A percentile compares a stretch with the other conserved stretches of the same genome.
phyloP scores from a whole-genome alignment of 2,888 invertebrate genomes.

The Macroteleia sp. region DNA sequence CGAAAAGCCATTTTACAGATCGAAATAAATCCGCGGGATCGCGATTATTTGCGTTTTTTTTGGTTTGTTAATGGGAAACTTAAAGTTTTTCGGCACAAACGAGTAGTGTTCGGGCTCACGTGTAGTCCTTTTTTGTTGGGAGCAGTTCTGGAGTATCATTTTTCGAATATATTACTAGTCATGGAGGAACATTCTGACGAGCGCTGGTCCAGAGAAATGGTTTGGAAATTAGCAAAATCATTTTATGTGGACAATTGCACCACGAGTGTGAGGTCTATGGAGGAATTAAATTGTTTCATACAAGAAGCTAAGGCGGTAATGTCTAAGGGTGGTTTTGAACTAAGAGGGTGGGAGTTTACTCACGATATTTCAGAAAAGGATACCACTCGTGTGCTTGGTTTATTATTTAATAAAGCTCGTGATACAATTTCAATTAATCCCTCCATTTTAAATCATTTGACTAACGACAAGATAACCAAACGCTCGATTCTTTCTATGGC shows the following conservation, averaged over 20 bases:
- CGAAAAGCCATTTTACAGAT: slow-evolving; percentile 63
- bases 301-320: slow-evolving; percentile 25
- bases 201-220: slow-evolving; percentile 13
- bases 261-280: slow-evolving; percentile 25
- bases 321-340: slow-evolving; percentile 42
- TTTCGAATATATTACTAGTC: neutral
- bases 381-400: slow-evolving; percentile 29
- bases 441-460: neutral
- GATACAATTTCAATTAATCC: slow-evolving; percentile 54
- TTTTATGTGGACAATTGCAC: slow-evolving; percentile 67
- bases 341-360: slow-evolving; percentile 54
- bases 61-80: slow-evolving; percentile 46
- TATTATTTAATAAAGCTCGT: slow-evolving; percentile 40
- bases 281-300: slow-evolving; percentile 10
- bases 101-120: slow-evolving; percentile 69
- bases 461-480: slow-evolving; percentile 46
- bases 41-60: slow-evolving; percentile 36
- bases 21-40: slow-evolving; percentile 46
- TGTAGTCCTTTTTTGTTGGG: slow-evolving; percentile 67
- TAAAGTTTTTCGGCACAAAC: slow-evolving; percentile 53
- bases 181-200: neutral
- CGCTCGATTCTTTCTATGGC: slow-evolving; percentile 60
- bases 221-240: slow-evolving; percentile 50
- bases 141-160: slow-evolving; percentile 58
- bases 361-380: slow-evolving; percentile 14